A percentile compares a stretch with the other conserved stretches of the same genome.
Conservation (phyloP, 2,888 invertebrate species). For the Yponomeuta cagnagella region DNA sequence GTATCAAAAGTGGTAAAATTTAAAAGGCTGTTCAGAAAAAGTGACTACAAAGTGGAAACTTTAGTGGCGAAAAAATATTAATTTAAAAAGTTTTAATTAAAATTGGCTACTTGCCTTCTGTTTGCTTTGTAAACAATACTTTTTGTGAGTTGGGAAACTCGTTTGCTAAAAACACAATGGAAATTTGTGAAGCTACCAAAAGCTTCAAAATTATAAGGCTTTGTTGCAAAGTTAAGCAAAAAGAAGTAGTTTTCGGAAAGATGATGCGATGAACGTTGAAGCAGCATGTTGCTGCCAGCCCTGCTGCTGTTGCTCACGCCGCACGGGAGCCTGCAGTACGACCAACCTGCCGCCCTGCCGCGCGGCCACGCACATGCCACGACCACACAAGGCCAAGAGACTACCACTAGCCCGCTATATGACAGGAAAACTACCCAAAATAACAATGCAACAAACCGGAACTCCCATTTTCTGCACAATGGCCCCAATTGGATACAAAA, state of each 20-base stretch:
- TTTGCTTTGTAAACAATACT: not conserved
- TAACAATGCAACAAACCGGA: not conserved
- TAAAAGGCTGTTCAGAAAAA: not conserved
- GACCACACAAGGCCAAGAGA: not conserved
- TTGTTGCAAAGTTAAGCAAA: not conserved
- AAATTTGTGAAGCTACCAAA: not conserved
- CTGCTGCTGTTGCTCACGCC: not conserved
- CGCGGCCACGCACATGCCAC: no score
- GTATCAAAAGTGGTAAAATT: not conserved
- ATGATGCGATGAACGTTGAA: not conserved
- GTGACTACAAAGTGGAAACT: not conserved
- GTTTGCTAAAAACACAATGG: not conserved
- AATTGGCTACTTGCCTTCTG: not conserved
- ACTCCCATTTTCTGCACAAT: not conserved
- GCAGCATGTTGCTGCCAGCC: not conserved
- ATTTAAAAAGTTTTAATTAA: not conserved
- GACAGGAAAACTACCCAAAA: not conserved
- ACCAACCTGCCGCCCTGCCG: not conserved
- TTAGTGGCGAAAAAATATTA: not conserved
- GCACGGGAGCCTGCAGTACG: not conserved
- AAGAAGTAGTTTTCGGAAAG: not conserved
- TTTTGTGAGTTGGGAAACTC: not conserved
- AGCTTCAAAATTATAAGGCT: not conserved
- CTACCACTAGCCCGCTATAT: not conserved
- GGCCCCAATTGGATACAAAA: not conserved